phyloP scores from a whole-genome alignment of 2,113 vertebrate genomes.

The Pomatorhinus ruficollis region DNA sequence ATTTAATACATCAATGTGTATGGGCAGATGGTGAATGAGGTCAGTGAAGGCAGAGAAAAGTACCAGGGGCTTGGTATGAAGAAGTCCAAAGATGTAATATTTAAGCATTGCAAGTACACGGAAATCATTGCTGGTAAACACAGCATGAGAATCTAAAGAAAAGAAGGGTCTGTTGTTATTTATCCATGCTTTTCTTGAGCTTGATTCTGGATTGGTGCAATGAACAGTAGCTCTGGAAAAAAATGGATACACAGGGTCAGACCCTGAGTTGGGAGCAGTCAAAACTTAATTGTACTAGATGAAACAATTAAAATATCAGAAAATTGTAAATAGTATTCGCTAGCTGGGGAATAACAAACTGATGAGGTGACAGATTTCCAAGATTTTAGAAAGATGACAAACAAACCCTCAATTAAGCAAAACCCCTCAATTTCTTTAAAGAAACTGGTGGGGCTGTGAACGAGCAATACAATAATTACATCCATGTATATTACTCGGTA shows the following conservation, averaged over 20 bases:
- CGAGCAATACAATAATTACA: accelerated
- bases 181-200: not conserved
- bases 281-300: not conserved
- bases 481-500: not conserved
- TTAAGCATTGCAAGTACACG: not conserved
- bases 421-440: not conserved
- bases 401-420: not conserved
- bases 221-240: not conserved
- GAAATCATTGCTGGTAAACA: not conserved
- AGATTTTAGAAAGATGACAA: not conserved
- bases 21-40: not conserved
- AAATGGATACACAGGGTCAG: not conserved
- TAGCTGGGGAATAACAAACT: not conserved
- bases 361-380: not conserved
- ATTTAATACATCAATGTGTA: not conserved
- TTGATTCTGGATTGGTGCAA: not conserved
- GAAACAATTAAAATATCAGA: not conserved
- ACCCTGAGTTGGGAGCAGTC: not conserved
- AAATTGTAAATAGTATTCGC: not conserved
- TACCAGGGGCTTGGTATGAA: not conserved
- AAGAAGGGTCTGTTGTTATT: not conserved
- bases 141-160: not conserved
- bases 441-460: not conserved
- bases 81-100: not conserved
- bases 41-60: not conserved